Conservation (phyloP, 2,888 invertebrate species). For the Diarsia brunnea region DNA sequence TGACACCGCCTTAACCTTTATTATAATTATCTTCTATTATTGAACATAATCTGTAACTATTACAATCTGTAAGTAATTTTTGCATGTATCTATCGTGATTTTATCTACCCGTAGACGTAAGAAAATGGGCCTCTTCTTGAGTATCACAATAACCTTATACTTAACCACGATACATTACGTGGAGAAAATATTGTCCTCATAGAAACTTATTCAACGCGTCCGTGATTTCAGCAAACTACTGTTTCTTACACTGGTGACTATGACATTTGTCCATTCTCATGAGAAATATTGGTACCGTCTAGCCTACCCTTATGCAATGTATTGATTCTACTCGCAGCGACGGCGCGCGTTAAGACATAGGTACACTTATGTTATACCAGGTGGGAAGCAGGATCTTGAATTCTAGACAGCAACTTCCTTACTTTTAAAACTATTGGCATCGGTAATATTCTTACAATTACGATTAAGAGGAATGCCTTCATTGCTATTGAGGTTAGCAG, state of each 20-base stretch:
- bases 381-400: background rate
- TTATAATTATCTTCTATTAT: constrained; percentile 82
- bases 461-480: background rate
- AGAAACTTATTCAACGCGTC: background rate
- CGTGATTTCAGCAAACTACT: background rate
- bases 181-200: too few species aligned
- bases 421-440: background rate
- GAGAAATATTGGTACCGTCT: background rate
- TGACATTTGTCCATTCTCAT: background rate
- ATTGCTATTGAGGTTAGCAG: background rate
- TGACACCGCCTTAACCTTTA: constrained; percentile 88
- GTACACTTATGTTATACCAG: background rate
- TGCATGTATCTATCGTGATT: constrained; percentile 21
- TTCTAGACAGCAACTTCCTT: background rate
- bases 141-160: background rate
- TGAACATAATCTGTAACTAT: constrained; percentile 75
- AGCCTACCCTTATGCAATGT: constrained; percentile 1
- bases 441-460: background rate
- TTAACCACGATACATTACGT: too few species aligned
- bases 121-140: constrained; percentile 1
- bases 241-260: background rate
- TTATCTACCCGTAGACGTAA: background rate
- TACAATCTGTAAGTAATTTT: constrained; percentile 48
- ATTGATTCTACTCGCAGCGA: constrained; percentile 24
- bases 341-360: constrained; percentile 4